These are phyloP conservation scores for Abrostola triplasia DNA, from an alignment of 2,888 invertebrate species.

Conservation along the genomic window DNA sequence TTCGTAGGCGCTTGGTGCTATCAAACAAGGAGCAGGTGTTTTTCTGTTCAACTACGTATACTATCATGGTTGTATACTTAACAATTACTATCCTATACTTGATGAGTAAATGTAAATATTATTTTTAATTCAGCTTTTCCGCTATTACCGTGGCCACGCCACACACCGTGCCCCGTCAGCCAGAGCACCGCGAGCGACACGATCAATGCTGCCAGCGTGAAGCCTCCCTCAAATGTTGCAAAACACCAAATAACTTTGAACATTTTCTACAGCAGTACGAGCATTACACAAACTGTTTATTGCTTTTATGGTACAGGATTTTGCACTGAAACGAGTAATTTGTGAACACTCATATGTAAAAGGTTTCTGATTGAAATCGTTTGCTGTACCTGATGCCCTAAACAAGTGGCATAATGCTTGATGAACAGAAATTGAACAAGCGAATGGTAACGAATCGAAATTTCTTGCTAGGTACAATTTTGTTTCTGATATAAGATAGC, in stretches of 20 bases:
- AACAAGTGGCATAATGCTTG: not conserved
- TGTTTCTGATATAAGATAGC: too few relatives aligned
- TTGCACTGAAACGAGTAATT: not conserved
- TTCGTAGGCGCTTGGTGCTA: too few relatives aligned
- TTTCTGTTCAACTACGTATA: too few relatives aligned
- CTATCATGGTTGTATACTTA: too few relatives aligned
- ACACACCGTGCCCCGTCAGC: constrained; percentile 16
- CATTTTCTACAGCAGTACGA: constrained; percentile 22
- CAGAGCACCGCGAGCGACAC: constrained; percentile 31
- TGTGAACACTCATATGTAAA: constrained; percentile 12
- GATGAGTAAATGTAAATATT: not conserved
- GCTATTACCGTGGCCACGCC: constrained; percentile 9
- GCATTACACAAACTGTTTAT: constrained; percentile 31
- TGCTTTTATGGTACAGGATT: constrained; percentile 13
- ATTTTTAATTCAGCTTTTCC: not conserved
- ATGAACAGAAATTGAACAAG: too few relatives aligned
- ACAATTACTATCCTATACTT: too few relatives aligned
- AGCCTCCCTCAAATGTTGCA: constrained; percentile 40
- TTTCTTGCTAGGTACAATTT: too few relatives aligned
- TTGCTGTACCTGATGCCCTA: not conserved
- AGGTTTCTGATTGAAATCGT: not conserved
- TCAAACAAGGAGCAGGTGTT: too few relatives aligned
- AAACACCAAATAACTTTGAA: constrained; percentile 48
- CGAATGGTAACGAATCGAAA: too few relatives aligned
- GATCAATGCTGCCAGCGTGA: constrained; percentile 52